phyloP scores from a whole-genome alignment of 2,888 invertebrate species.

The Cryptophagus acutangulus region DNA sequence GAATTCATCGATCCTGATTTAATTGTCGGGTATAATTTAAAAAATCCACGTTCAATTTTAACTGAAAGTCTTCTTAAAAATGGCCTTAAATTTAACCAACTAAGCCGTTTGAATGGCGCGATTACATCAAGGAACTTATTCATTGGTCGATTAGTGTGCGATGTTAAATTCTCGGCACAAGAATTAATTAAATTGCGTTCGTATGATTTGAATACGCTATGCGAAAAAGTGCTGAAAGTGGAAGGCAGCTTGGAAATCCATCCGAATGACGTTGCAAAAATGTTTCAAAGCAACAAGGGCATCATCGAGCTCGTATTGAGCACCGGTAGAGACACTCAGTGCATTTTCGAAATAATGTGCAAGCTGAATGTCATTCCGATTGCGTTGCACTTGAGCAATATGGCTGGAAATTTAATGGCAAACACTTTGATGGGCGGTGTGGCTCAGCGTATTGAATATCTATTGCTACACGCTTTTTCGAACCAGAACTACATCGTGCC shows the following conservation, averaged over 20 bases:
- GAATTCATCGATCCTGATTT: constrained; percentile 89
- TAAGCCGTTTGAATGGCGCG: constrained; percentile 75
- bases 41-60: constrained; percentile 85
- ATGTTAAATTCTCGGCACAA: constrained; percentile 81
- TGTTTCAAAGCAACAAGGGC: constrained; percentile 61
- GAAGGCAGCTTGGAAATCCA: constrained; percentile 64
- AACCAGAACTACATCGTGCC: constrained; percentile 91
- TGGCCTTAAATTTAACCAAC: constrained; percentile 83
- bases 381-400: constrained; percentile 92
- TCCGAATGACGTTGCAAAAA: constrained; percentile 64
- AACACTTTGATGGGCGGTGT: constrained; percentile 90
- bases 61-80: constrained; percentile 71
- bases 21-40: constrained; percentile 88
- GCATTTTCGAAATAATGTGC: constrained; percentile 80
- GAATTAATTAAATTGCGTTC: constrained; percentile 88
- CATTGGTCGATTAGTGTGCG: constrained; percentile 83
- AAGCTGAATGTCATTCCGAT: constrained; percentile 91
- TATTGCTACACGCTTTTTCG: constrained; percentile 92
- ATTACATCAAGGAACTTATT: constrained; percentile 43
- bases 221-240: constrained; percentile 67
- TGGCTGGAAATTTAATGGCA: constrained; percentile 92
- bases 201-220: constrained; percentile 83
- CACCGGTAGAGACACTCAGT: constrained; percentile 80
- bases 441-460: constrained; percentile 93
- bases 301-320: constrained; percentile 71